phyloP scores from a whole-genome alignment of 2,113 vertebrate species.

The Pagrus major region DNA sequence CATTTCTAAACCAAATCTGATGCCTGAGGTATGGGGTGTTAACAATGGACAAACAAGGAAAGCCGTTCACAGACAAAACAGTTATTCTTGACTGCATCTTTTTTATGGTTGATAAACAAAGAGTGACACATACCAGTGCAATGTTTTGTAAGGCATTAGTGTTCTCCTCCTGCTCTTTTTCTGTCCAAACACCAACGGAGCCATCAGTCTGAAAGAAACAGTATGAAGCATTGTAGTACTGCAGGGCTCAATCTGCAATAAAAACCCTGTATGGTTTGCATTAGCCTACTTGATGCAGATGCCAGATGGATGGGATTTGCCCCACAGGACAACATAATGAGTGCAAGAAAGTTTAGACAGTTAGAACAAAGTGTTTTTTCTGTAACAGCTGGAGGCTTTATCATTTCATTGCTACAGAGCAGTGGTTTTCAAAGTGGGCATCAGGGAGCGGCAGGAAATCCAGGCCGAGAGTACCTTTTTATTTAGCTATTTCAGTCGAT shows the following conservation, averaged over 20 bases:
- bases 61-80: not conserved
- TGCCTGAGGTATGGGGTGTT: not conserved
- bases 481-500: not conserved
- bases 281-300: slow-evolving; percentile 29
- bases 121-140: slow-evolving; percentile 45
- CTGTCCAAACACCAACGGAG: slow-evolving; percentile 28
- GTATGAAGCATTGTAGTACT: not conserved
- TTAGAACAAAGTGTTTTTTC: slow-evolving; percentile 14
- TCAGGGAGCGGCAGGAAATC: not conserved
- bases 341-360: slow-evolving; percentile 16
- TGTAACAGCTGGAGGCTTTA: slow-evolving; percentile 1
- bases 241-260: not conserved
- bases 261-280: not conserved
- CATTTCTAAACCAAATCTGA: not conserved
- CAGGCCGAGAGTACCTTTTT: not conserved
- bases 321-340: slow-evolving; percentile 28
- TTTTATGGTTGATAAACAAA: not conserved
- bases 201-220: slow-evolving; percentile 56
- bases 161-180: slow-evolving; percentile 40
- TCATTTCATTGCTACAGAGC: not conserved
- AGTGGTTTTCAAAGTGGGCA: not conserved
- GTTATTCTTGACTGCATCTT: not conserved
- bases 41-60: not conserved
- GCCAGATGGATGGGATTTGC: slow-evolving; percentile 17
- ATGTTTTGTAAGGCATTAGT: slow-evolving; percentile 48